These are phyloP conservation scores for Fundulus diaphanus DNA, from an alignment of 2,797 vertebrate species.

Conservation along the genomic window DNA sequence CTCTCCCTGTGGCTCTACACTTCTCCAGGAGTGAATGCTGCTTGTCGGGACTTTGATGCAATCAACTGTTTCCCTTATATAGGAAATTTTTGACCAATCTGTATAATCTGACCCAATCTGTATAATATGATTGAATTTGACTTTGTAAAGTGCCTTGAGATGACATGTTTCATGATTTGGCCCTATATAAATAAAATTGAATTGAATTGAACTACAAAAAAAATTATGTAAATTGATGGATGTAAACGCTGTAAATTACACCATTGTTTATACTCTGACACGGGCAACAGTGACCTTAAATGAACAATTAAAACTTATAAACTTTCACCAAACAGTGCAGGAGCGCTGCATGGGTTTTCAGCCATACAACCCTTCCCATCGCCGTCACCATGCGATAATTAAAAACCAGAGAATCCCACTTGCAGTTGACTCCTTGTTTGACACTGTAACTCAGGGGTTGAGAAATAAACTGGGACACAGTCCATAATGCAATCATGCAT, in stretches of 20 bases:
- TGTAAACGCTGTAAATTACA: too few relatives aligned
- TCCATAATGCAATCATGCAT: conserved; percentile 76
- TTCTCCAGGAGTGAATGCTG: too few relatives aligned
- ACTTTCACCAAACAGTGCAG: not conserved
- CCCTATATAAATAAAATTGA: too few relatives aligned
- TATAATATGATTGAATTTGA: too few relatives aligned
- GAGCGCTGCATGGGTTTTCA: conserved; percentile 15
- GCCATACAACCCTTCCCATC: conserved; percentile 57
- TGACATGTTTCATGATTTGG: too few relatives aligned
- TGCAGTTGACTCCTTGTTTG: conserved; percentile 60
- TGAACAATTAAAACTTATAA: not conserved
- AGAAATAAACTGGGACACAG: conserved; percentile 66
- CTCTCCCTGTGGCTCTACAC: too few relatives aligned
- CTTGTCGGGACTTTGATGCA: too few relatives aligned
- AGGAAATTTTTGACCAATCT: too few relatives aligned
- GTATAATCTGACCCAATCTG: too few relatives aligned
- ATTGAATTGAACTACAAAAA: not conserved
- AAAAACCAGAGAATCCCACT: conserved; percentile 47
- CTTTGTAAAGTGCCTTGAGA: too few relatives aligned
- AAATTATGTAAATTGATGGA: too few relatives aligned
- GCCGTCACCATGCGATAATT: conserved; percentile 26
- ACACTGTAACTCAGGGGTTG: conserved; percentile 55
- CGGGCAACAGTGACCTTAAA: not conserved
- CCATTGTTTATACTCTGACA: not conserved
- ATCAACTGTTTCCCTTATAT: too few relatives aligned